Percentiles rank a stretch among this genome's conserved stretches.
Conservation (phyloP, 2,888 invertebrate species). For the Melinaea marsaeus region DNA sequence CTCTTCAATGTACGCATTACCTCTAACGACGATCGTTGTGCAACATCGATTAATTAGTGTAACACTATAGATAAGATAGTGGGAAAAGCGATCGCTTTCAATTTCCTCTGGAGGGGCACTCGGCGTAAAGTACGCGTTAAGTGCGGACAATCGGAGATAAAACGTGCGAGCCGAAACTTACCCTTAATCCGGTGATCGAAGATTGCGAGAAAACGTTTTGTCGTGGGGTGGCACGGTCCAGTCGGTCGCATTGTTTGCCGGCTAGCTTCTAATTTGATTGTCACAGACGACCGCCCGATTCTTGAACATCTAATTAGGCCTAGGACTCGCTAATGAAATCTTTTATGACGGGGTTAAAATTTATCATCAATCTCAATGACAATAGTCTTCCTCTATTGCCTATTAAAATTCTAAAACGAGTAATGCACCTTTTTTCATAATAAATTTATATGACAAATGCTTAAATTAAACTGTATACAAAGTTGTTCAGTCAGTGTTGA, state of each 20-base stretch:
- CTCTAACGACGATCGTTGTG: slow-evolving; percentile 65
- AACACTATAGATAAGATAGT: slow-evolving; percentile 76
- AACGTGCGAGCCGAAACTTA: slow-evolving; percentile 74
- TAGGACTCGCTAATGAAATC: slow-evolving; percentile 65
- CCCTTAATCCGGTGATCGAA: slow-evolving; percentile 78
- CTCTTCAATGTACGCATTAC: slow-evolving; percentile 68
- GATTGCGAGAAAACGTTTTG: slow-evolving; percentile 78
- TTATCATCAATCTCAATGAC: slow-evolving; percentile 40
- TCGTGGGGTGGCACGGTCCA: slow-evolving; percentile 72
- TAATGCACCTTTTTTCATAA: background rate
- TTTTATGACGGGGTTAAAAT: slow-evolving; percentile 59
- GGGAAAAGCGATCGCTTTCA: slow-evolving; percentile 77
- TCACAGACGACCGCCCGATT: slow-evolving; percentile 59
- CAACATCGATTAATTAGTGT: slow-evolving; percentile 76
- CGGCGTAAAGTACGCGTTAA: slow-evolving; percentile 76
- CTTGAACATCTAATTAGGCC: slow-evolving; percentile 69
- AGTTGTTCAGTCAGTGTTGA: slow-evolving; percentile 5
- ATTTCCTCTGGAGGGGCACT: slow-evolving; percentile 77
- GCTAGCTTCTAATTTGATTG: slow-evolving; percentile 69
- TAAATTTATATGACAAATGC: background rate
- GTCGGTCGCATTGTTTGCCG: slow-evolving; percentile 67
- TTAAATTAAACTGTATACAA: background rate
- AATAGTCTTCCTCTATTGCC: background rate
- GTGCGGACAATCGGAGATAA: slow-evolving; percentile 78
- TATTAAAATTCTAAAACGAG: background rate